phyloP scores from a whole-genome alignment of 2,113 vertebrate species.

The Chlamydotis undulata region DNA sequence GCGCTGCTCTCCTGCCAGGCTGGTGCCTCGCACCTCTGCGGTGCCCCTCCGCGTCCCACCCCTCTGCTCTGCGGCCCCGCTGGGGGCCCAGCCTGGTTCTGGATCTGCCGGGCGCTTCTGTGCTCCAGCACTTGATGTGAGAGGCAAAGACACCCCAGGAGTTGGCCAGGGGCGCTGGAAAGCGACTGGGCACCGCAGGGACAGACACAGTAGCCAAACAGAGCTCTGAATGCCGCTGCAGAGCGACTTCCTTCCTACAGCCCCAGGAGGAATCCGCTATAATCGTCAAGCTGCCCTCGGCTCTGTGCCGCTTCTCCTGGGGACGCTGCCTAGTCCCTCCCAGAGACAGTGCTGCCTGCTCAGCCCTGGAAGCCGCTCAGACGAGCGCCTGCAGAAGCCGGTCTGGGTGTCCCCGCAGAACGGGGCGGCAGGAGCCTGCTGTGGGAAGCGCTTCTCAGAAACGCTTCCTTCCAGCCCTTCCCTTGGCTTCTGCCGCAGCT shows the following conservation, averaged over 20 bases:
- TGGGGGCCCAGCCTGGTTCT: neutral
- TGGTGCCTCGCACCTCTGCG: accelerated
- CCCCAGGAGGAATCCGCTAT: neutral
- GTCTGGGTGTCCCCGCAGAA: neutral
- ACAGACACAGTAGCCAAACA: neutral
- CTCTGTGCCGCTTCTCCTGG: neutral
- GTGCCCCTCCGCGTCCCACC: neutral
- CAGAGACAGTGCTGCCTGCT: accelerated
- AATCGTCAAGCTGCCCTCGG: neutral
- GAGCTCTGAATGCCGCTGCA: neutral
- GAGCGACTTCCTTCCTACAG: neutral
- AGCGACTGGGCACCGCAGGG: accelerated
- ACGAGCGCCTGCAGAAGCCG: neutral
- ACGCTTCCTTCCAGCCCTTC: neutral
- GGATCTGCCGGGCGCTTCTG: neutral
- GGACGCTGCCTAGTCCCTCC: accelerated
- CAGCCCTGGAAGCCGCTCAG: neutral
- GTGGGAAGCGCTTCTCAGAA: neutral
- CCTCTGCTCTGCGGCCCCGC: neutral
- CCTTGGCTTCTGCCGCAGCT: neutral
- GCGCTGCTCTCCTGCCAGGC: neutral
- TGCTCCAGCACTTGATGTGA: neutral
- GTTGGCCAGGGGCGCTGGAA: neutral
- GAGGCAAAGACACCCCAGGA: neutral
- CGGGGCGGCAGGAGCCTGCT: neutral